Base-by-base conservation (phyloP, 2,113 vertebrate genomes). In the Mobula hypostoma region DNA sequence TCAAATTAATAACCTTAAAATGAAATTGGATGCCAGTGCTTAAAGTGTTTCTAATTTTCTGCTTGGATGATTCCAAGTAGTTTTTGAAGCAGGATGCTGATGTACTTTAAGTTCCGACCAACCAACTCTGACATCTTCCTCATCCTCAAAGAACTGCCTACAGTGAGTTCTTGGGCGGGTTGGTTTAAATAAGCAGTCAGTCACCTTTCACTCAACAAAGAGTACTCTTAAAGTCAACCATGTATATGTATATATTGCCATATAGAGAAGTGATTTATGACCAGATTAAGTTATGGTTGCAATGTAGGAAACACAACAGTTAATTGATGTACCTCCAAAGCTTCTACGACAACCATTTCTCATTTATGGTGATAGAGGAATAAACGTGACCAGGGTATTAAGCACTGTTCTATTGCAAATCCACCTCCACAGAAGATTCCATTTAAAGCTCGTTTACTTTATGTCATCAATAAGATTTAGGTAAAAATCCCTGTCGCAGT, bases 1-100 rank as follows among this genome's bases (percentile, higher is more conserved):
- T 66, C 14, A 90, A 68, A 90, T 17, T 14, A 90, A 68, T 90
- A 68, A 90, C 29, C 61, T 88, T n/a, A 90, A 66, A 68, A 90
- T 32, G 61, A 90, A 90, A 90, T 90, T 90, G 85, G 85, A 90
- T 66, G 85, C 63, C 85, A 90, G n/a, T 32, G 32, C 7, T 19
- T 68, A 14, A 87, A 88, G 63, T 27, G 85, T 68, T 90, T 90
- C 29, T 90, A 90, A 90, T 90, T 90, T 90, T 61, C 61, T 90
- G 85, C 61, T n/a, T 90, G 61, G 66, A 90, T 68, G 85, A 32
- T 90, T 88, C 61, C 14, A 66, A 36, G 61, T 29, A 90, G 63
- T 68, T 66, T 66, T 66, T 19, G n/a, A 90, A 66, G 61, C 6
- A 19, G n/a, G 85, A n/a, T 66, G 61, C 14, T 90, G 85, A 90